These are phyloP conservation scores for Conops quadrifasciatus DNA, from an alignment of 2,888 invertebrate species.

Conservation along the genomic window DNA sequence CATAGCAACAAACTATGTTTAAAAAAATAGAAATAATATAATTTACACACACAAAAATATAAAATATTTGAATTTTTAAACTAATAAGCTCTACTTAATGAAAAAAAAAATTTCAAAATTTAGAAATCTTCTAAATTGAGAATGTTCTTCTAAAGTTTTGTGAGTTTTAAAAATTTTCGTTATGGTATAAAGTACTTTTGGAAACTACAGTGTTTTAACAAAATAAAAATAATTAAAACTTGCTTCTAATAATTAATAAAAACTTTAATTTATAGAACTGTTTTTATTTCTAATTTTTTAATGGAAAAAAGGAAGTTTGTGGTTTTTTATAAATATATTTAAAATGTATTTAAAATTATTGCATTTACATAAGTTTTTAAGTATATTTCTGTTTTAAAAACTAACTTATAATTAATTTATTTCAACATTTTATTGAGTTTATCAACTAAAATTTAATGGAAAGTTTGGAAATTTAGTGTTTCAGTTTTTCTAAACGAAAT, in stretches of 20 bases:
- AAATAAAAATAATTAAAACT: too few species aligned
- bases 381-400: conserved; percentile 27
- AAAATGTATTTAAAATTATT: conserved; percentile 19
- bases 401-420: conserved; percentile 21
- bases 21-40: conserved; percentile 12
- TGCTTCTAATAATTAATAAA: background rate
- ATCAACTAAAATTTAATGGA: conserved; percentile 27
- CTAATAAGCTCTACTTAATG: background rate
- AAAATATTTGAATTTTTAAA: conserved; percentile 19
- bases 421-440: conserved; percentile 14
- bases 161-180: background rate
- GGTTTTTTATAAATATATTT: conserved; percentile 5
- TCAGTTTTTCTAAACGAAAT: background rate
- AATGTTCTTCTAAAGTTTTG: background rate
- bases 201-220: too few species aligned
- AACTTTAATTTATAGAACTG: conserved; percentile 11
- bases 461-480: conserved; percentile 10
- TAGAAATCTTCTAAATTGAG: conserved; percentile 12
- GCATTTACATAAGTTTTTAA: conserved; percentile 31
- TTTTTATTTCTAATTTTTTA: conserved; percentile 17
- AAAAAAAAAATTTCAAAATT: background rate
- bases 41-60: conserved; percentile 33
- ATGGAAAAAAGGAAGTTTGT: conserved; percentile 21
- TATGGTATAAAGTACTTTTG: conserved; percentile 3
- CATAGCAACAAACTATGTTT: conserved; percentile 17